Evolutionary conservation across 2,888 invertebrate genomes (phyloP), one percentile per base, ranked within the genome.

Genomic region (Pseudococcus longispinus): DNA sequence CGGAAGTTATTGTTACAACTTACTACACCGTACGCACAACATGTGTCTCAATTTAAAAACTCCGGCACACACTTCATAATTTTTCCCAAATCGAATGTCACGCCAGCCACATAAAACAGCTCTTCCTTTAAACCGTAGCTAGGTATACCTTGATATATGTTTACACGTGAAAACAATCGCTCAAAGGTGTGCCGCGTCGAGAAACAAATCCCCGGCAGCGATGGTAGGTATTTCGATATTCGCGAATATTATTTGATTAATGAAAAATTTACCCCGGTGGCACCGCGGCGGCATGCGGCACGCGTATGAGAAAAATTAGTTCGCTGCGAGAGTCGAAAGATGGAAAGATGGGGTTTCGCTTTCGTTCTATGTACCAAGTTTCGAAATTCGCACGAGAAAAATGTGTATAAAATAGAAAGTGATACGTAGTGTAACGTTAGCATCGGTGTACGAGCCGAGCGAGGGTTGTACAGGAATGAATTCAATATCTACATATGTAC

Each of bases 1-100:
- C 77, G 77, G 77, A 80, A 80, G 77, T 80, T 80, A 80, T 80
- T 80, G 42, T 80, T 80, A 42, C 77, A 80, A 80, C 29, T 80
- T 42, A 42, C 37, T 9, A 9, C 37, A 37, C 37, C 5, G 8
- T 37, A 37, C 37, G 37, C 42, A 80, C 77, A 74, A 74, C 32
- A 80, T 80, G 77, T 80, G 77, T 80, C 77, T 80, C 77, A 80
- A 80, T 80, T 80, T 42, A 42, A 42, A 37, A 42, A 15, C 77
- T 42, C 20, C 77, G 70, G 29, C 70, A 70, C 26, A 42, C 77
- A 42, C 77, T 80, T 80, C 42, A 80, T 80, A 80, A 80, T 80
- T 80, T 80, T 80, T 42, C 20, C 42, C 77, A 42, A 70, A 70
- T 70, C 26, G 70, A 70, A 70, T 20, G 70, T 29, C 70, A 29